Percentiles rank a stretch among this genome's conserved stretches.
Conservation (phyloP, 1,140 invertebrate species). For the Hycleus cichorii region DNA sequence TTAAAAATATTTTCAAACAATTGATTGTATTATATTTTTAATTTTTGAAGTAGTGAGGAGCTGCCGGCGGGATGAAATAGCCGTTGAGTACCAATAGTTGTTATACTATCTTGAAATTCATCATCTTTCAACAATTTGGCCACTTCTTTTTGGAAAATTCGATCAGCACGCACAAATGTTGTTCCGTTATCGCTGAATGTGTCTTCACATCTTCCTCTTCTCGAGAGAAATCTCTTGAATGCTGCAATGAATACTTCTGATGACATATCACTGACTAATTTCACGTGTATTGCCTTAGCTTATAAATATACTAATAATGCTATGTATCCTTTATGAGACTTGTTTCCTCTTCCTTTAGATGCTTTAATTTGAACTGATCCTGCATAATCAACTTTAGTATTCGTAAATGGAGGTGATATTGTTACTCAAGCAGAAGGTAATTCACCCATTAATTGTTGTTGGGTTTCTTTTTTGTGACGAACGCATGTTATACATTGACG, state of each 20-base stretch:
- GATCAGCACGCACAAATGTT: constrained; percentile 24
- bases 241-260: constrained; percentile 28
- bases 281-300: constrained; percentile 32
- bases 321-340: too few relatives aligned
- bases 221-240: constrained; percentile 29
- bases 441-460: constrained; percentile 3
- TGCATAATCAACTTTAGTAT: too few relatives aligned
- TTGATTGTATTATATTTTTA: too few relatives aligned
- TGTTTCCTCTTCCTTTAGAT: too few relatives aligned
- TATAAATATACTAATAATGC: constrained; percentile 16
- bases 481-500: background rate
- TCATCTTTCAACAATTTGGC: too few relatives aligned
- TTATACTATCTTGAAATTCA: too few relatives aligned
- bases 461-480: background rate
- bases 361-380: too few relatives aligned
- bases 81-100: too few relatives aligned
- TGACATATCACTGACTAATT: constrained; percentile 28
- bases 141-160: too few relatives aligned
- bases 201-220: constrained; percentile 13
- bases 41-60: too few relatives aligned
- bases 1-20: too few relatives aligned
- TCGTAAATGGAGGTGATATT: constrained; percentile 15
- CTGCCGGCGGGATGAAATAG: background rate
- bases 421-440: constrained; percentile 32
- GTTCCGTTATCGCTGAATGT: constrained; percentile 27